phyloP scores from a whole-genome alignment of 37 sponge, comb jelly and placozoan species.

The Aphrocallistes beatrix region DNA sequence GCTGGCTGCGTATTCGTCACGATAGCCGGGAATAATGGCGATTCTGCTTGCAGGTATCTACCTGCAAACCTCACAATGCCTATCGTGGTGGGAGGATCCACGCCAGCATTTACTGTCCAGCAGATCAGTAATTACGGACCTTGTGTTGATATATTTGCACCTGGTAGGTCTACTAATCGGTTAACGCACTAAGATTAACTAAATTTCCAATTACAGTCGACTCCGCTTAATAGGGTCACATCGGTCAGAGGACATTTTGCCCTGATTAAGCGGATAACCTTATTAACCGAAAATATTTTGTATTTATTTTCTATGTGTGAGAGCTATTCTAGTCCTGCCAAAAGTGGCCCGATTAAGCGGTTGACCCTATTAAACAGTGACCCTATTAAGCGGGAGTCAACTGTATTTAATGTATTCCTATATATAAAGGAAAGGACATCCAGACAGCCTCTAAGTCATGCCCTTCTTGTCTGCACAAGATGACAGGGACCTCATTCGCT shows the following conservation, averaged over 20 bases:
- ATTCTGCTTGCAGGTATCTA: conserved; percentile 5
- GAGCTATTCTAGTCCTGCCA: no score
- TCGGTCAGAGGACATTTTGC: no score
- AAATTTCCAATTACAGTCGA: no score
- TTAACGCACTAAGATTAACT: no score
- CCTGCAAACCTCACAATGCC: neutral
- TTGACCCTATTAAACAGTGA: neutral
- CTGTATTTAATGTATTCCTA: neutral
- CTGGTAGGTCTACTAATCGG: neutral
- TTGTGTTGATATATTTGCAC: neutral
- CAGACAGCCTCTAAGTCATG: neutral
- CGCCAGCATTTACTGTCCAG: neutral
- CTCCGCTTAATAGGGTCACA: no score
- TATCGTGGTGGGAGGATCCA: conserved; percentile 1
- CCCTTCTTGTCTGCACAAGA: neutral
- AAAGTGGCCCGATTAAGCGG: no score
- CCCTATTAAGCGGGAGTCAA: neutral
- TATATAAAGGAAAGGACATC: neutral
- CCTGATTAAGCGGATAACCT: no score
- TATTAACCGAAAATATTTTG: no score
- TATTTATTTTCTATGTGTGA: no score
- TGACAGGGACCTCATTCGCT: neutral
- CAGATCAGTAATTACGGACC: neutral
- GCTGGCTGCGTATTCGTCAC: conserved; percentile 12
- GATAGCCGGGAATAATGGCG: conserved; percentile 3